Percentiles rank a stretch among this genome's conserved stretches.
Evolutionary conservation across 2,888 invertebrate genomes (phyloP).

Genomic region (Ommatoiulus sabulosus): DNA sequence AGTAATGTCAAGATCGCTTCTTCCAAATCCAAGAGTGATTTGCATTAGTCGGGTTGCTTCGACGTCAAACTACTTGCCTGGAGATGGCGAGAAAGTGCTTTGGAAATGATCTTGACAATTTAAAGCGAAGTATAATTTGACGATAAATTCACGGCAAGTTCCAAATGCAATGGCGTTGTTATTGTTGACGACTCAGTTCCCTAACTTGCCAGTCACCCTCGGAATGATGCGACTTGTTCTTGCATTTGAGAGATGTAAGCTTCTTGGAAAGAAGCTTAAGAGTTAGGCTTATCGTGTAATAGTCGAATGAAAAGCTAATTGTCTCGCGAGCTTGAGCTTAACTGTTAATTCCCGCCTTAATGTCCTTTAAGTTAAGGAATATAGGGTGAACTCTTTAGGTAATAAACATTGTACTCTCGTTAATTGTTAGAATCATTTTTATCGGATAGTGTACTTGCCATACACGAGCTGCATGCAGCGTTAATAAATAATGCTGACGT

Average conservation of each 20-base stretch:
- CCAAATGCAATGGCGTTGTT: neutral
- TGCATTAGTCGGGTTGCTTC: neutral
- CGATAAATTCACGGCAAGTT: too few relatives aligned
- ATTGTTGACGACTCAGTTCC: neutral
- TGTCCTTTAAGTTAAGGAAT: slow-evolving; percentile 5
- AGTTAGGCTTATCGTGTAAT: neutral
- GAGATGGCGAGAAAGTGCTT: neutral
- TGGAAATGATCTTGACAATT: too few relatives aligned
- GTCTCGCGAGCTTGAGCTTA: neutral
- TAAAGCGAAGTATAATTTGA: too few relatives aligned
- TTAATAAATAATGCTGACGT: slow-evolving; percentile 23
- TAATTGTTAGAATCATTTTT: neutral
- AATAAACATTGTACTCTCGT: neutral
- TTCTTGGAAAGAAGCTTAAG: neutral
- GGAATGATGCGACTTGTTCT: neutral
- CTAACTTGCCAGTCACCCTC: neutral
- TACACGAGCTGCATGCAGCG: neutral
- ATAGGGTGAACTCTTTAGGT: neutral
- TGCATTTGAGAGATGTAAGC: neutral
- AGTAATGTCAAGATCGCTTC: neutral
- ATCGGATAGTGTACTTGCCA: neutral
- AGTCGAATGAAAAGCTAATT: neutral
- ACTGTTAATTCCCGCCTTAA: neutral
- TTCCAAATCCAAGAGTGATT: neutral
- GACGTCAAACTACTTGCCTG: neutral